A percentile compares a stretch with the other conserved stretches of the same genome.
Evolutionary conservation across 2,797 vertebrate species (phyloP).

Genomic region (Choloepus didactylus): DNA sequence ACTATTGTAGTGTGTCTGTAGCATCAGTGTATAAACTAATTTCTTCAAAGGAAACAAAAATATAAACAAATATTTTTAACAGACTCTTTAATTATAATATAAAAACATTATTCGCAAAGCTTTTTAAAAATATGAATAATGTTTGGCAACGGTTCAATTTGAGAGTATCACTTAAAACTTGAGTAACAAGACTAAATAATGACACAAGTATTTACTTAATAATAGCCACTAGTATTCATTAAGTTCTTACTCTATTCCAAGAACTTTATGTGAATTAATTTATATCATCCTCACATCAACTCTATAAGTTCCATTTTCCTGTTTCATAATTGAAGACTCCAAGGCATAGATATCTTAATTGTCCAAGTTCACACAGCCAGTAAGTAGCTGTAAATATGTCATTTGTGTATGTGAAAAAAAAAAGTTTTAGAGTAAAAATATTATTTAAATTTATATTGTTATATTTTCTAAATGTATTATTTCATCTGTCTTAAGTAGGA

Average conservation of each 20-base stretch:
- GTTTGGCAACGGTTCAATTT: conserved; percentile 54
- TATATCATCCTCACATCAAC: not conserved
- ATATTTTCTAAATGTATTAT: not conserved
- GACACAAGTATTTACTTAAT: not conserved
- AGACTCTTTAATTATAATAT: conserved; percentile 68
- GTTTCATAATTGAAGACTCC: not conserved
- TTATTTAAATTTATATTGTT: not conserved
- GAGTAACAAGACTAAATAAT: conserved; percentile 50
- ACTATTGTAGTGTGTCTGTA: conserved; percentile 79
- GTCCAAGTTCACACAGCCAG: not conserved
- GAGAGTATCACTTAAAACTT: not conserved
- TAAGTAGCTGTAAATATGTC: not conserved
- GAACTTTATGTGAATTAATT: not conserved
- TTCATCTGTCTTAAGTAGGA: conserved; percentile 50
- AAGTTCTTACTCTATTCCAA: conserved; percentile 35
- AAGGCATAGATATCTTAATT: conserved; percentile 9
- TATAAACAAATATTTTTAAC: conserved; percentile 78
- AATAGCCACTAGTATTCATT: not conserved
- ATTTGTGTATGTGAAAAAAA: not conserved
- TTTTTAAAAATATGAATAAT: not conserved
- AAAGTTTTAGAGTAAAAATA: conserved; percentile 50
- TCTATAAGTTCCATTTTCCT: not conserved
- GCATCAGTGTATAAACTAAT: conserved; percentile 76
- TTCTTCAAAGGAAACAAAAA: conserved; percentile 76
- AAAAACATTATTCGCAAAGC: conserved; percentile 36